Percentiles rank a stretch among this genome's conserved stretches.
phyloP scores from a whole-genome alignment of 35 echinoderm and acorn worm species.

The Heliocidaris erythrogramma region DNA sequence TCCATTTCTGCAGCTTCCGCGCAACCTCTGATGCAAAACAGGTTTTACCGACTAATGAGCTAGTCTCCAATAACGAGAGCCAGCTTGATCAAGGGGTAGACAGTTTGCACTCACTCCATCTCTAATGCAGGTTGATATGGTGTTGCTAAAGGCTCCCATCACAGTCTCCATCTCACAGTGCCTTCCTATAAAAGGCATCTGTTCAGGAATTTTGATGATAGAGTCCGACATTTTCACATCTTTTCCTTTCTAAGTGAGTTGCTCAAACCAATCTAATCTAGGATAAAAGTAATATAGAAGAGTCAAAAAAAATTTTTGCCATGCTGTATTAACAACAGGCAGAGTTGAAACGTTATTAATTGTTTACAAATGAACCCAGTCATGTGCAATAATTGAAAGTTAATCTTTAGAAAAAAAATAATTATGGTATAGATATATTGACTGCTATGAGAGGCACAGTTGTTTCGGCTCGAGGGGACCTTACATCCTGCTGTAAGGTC shows the following conservation, averaged over 20 bases:
- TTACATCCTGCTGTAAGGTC: too few relatives aligned
- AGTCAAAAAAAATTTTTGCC: background rate
- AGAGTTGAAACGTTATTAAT: too few relatives aligned
- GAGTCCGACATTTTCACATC: background rate
- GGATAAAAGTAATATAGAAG: too few relatives aligned
- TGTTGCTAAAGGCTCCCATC: background rate
- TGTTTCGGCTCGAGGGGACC: too few relatives aligned
- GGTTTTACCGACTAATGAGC: slow-evolving; percentile 21
- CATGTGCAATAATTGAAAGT: too few relatives aligned
- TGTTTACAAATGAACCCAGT: too few relatives aligned
- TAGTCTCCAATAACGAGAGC: background rate
- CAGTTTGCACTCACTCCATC: background rate
- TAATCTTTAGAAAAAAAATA: too few relatives aligned
- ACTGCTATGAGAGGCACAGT: too few relatives aligned
- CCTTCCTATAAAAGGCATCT: background rate
- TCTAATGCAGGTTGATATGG: background rate
- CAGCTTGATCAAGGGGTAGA: background rate
- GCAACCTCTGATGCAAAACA: background rate
- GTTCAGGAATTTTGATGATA: background rate
- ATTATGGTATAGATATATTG: too few relatives aligned
- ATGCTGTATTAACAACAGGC: too few relatives aligned
- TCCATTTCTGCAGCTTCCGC: background rate
- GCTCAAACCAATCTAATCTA: too few relatives aligned
- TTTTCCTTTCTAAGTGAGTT: too few relatives aligned
- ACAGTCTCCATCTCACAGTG: background rate